Conservation (phyloP, 1,140 invertebrate species). For the Drosophila dunni region DNA sequence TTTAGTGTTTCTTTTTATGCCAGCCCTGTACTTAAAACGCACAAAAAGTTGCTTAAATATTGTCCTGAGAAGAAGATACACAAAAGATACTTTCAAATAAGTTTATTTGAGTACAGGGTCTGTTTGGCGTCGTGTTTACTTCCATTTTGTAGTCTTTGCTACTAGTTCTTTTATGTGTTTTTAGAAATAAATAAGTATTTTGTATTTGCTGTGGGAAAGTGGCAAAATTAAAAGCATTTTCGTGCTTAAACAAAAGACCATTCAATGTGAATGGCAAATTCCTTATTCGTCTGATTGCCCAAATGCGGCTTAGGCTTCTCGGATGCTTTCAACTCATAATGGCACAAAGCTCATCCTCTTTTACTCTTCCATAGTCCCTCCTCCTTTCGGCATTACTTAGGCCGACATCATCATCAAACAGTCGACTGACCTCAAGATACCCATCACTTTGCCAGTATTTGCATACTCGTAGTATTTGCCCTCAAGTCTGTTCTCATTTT, state of each 20-base stretch:
- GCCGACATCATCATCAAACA: slow-evolving; percentile 6
- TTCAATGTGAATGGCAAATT: slow-evolving; percentile 53
- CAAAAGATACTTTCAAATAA: too few relatives aligned
- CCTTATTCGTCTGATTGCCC: slow-evolving; percentile 64
- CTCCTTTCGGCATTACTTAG: slow-evolving; percentile 2
- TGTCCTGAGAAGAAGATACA: too few relatives aligned
- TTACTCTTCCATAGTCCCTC: background rate
- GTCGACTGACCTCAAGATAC: slow-evolving; percentile 14
- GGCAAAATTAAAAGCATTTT: slow-evolving; percentile 76
- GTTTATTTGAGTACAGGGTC: too few relatives aligned
- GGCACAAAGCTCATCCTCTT: slow-evolving; percentile 8
- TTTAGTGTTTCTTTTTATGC: background rate
- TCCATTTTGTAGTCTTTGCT: background rate
- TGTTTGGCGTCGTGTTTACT: background rate
- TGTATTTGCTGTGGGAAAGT: slow-evolving; percentile 29
- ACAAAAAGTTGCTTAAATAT: too few relatives aligned
- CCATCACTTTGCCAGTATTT: slow-evolving; percentile 57
- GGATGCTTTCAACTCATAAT: slow-evolving; percentile 42
- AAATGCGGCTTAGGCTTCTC: slow-evolving; percentile 67
- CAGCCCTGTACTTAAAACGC: background rate
- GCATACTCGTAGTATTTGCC: slow-evolving; percentile 60
- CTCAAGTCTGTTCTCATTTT: slow-evolving; percentile 42
- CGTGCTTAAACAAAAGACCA: slow-evolving; percentile 64
- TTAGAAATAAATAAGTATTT: slow-evolving; percentile 21
- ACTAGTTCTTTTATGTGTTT: slow-evolving; percentile 5